Percentiles rank a stretch among this genome's conserved stretches.
Conservation (phyloP, 2,113 vertebrate species). For the Platysteira castanea region DNA sequence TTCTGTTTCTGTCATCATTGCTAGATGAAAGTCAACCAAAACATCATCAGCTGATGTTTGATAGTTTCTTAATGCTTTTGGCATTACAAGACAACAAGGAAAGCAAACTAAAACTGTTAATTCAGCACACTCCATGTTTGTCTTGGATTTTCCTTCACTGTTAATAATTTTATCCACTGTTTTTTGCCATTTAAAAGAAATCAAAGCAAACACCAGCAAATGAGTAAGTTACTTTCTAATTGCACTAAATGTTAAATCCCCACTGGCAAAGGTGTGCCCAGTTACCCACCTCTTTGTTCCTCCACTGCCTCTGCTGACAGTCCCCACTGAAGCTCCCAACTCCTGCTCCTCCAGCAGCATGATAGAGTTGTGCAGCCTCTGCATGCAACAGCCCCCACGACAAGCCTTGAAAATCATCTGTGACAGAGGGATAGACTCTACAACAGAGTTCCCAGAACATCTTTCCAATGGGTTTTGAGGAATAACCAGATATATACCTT, state of each 20-base stretch:
- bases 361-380: neutral
- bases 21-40: neutral
- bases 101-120: neutral
- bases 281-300: neutral
- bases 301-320: neutral
- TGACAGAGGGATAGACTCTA: neutral
- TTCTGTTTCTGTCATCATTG: neutral
- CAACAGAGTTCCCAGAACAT: neutral
- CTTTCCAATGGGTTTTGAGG: neutral
- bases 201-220: neutral
- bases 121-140: neutral
- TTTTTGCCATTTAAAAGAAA: neutral
- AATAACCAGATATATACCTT: neutral
- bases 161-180: fast-evolving
- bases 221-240: neutral
- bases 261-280: neutral
- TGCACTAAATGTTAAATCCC: neutral
- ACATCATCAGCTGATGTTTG: neutral
- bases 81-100: neutral
- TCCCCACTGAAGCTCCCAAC: neutral
- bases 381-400: neutral
- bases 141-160: neutral
- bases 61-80: neutral
- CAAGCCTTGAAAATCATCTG: neutral
- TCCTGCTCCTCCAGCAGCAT: neutral